Evolutionary conservation across 2,888 invertebrate species (phyloP).

Genomic region (Rhingia campestris): DNA sequence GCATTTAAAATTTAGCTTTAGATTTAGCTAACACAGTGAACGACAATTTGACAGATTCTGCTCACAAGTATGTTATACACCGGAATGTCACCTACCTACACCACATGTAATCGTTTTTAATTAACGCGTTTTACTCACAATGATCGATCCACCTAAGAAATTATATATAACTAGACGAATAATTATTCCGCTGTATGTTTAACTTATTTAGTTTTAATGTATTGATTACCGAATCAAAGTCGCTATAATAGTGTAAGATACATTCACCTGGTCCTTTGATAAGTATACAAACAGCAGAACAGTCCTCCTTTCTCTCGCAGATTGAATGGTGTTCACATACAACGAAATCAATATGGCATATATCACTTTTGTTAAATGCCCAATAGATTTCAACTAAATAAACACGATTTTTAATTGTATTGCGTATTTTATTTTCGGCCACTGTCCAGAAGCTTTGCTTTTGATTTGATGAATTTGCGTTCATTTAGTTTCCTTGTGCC

Average conservation of each 20-base stretch:
- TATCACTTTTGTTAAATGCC: not conserved
- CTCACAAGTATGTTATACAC: slow-evolving; percentile 56
- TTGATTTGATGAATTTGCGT: slow-evolving; percentile 61
- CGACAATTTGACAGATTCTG: slow-evolving; percentile 47
- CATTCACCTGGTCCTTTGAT: slow-evolving; percentile 15
- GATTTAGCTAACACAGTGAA: slow-evolving; percentile 53
- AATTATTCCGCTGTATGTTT: slow-evolving; percentile 54
- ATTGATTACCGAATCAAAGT: slow-evolving; percentile 36
- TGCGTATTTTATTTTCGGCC: slow-evolving; percentile 14
- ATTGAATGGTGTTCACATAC: too few species aligned
- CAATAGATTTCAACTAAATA: too few species aligned
- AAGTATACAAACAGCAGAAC: not conserved
- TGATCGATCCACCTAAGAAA: slow-evolving; percentile 63
- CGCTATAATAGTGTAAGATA: slow-evolving; percentile 54
- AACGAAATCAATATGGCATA: not conserved
- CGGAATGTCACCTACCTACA: slow-evolving; percentile 48
- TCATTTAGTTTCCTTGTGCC: slow-evolving; percentile 22
- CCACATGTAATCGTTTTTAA: slow-evolving; percentile 47
- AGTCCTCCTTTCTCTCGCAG: too few species aligned
- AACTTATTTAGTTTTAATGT: slow-evolving; percentile 37
- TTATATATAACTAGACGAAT: slow-evolving; percentile 57
- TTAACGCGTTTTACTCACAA: slow-evolving; percentile 37
- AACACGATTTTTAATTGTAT: too few species aligned
- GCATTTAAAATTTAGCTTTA: slow-evolving; percentile 49
- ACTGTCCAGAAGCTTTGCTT: slow-evolving; percentile 61